Percentiles rank a stretch among this genome's conserved stretches.
Conservation (phyloP, 2,797 vertebrate genomes). For the Trachurus trachurus region DNA sequence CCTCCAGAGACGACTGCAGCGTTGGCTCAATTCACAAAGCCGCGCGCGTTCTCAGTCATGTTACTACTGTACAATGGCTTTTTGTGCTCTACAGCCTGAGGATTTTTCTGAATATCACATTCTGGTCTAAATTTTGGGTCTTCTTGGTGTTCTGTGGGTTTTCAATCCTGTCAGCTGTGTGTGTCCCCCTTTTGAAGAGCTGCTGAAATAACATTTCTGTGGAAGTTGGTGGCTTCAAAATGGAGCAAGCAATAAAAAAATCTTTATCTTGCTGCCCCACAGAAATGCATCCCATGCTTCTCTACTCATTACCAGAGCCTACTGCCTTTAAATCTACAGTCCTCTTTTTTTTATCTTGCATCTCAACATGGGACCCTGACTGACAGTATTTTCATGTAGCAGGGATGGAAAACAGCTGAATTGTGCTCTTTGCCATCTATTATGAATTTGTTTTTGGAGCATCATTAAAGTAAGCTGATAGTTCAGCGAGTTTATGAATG, state of each 20-base stretch:
- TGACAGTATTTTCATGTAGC: slow-evolving; percentile 42
- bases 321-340: slow-evolving; percentile 20
- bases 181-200: neutral
- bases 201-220: neutral
- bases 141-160: neutral
- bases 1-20: slow-evolving; percentile 45
- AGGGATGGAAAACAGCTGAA: slow-evolving; percentile 11
- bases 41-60: slow-evolving; percentile 18
- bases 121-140: slow-evolving; percentile 8
- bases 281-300: slow-evolving; percentile 18
- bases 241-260: neutral
- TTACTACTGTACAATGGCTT: neutral
- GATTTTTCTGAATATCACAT: slow-evolving; percentile 2
- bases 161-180: slow-evolving; percentile 11
- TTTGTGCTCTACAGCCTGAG: slow-evolving; percentile 9
- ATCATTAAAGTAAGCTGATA: slow-evolving; percentile 16
- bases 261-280: neutral
- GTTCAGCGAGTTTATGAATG: neutral
- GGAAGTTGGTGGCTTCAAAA: slow-evolving; percentile 7
- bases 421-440: slow-evolving; percentile 6
- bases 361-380: slow-evolving; percentile 22
- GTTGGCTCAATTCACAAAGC: slow-evolving; percentile 26
- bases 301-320: slow-evolving; percentile 21
- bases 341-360: slow-evolving; percentile 22
- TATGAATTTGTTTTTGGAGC: neutral